Evolutionary conservation across 2,113 vertebrate genomes (phyloP), one percentile per base, ranked within the genome.

Genomic region (Strigops habroptila): DNA sequence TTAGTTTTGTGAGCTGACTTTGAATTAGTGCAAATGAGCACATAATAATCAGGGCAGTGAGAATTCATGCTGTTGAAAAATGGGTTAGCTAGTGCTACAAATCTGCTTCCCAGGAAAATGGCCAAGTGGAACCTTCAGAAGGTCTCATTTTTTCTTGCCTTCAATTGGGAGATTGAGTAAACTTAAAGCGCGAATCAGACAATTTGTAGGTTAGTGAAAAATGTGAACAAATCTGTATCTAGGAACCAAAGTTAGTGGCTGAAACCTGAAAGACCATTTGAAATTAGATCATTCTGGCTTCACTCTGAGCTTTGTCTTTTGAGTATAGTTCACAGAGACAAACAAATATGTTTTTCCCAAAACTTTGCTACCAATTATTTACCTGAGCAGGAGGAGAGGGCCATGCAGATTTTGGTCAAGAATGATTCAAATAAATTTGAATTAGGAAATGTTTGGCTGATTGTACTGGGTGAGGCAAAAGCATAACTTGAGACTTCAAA

Each of bases 21-120:
- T 92, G 83, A 95, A 95, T 94, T 92, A 93, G 91, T 75, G 83
- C 62, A 86, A 92, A 95, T 88, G 55, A 96, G 80, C 64, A 81
- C 46, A 51, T 83, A 94, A 96, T 94, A 97, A 94, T 96, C 83
- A 93, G 95, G 94, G 77, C 94, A 96, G 69, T 86, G 86, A 96
- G 91, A 86, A 96, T 84, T 93, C 92, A 88, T 84, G 91, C 83
- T 91, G 95, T 92, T 96, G 91, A 94, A 95, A 95, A 94, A 94
- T 88, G 76, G 88, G 88, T 95, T 97, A 96, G 83, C 74, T 90
- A 78, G 83, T 63, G 80, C 64, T 75, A 93, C 82, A 96, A 88
- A 95, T 90, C 88, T 96, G 95, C 43, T 94, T 94, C 88, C 73
- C 69, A 96, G 96, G 95, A 95, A 94, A 87, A 71, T 89, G 83